Evolutionary conservation across 2,888 invertebrate species (phyloP).

Genomic region (Lingula anatina): DNA sequence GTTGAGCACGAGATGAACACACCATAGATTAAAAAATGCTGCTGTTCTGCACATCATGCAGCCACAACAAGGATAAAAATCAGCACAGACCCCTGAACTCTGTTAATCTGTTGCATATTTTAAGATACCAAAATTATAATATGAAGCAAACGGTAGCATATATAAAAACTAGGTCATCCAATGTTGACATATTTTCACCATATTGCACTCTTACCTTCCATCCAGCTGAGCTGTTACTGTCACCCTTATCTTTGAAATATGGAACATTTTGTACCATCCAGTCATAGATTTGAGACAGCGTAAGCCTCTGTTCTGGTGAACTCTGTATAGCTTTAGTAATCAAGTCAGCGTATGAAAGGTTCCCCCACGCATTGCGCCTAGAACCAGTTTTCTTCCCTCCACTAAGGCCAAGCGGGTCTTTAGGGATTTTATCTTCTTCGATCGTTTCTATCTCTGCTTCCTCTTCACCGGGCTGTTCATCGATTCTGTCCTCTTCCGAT

Average conservation of each 20-base stretch:
- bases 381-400: slow-evolving; percentile 80
- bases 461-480: slow-evolving; percentile 13
- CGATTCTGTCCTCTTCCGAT: not conserved
- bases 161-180: no score
- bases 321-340: slow-evolving; percentile 98
- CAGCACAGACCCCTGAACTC: no score
- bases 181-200: no score
- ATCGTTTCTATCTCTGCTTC: no score
- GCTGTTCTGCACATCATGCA: no score
- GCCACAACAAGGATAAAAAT: no score
- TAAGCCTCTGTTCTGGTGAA: slow-evolving; percentile 89
- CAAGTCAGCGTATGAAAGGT: slow-evolving; percentile 85
- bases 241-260: slow-evolving; percentile 99
- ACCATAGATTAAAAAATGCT: no score
- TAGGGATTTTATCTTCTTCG: no score
- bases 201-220: slow-evolving; percentile 99
- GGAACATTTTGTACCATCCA: slow-evolving; percentile 99
- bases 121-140: no score
- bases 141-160: no score
- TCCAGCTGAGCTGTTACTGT: slow-evolving; percentile 98
- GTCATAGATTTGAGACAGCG: slow-evolving; percentile 98
- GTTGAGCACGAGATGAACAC: no score
- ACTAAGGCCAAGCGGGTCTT: slow-evolving; percentile 28
- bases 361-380: slow-evolving; percentile 52
- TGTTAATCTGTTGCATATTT: no score